These are phyloP conservation scores for Galerucella nymphaeae DNA, from an alignment of 2,888 invertebrate species.

Conservation along the genomic window DNA sequence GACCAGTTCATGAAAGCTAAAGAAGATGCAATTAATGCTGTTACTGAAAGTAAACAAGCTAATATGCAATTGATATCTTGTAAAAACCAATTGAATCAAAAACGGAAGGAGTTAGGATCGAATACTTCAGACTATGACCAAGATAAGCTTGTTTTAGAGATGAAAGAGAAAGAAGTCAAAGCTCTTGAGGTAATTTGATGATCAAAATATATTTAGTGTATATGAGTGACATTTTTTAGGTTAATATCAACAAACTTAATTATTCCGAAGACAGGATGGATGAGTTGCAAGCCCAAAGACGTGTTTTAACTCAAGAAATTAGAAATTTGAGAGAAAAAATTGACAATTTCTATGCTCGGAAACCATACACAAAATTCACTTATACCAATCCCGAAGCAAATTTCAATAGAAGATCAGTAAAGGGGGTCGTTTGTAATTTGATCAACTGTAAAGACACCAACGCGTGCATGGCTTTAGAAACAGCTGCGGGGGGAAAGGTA, in stretches of 20 bases:
- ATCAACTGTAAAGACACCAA: conserved; percentile 77
- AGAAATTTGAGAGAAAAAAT: conserved; percentile 68
- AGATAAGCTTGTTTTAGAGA: conserved; percentile 72
- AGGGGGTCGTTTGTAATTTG: conserved; percentile 84
- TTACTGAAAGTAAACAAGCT: conserved; percentile 82
- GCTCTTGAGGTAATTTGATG: conserved; percentile 66
- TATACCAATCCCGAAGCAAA: conserved; percentile 83
- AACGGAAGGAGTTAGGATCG: conserved; percentile 74
- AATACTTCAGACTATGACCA: conserved; percentile 75
- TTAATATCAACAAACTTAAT: conserved; percentile 64
- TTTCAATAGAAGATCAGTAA: conserved; percentile 75
- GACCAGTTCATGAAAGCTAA: conserved; percentile 89
- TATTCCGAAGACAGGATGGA: conserved; percentile 74
- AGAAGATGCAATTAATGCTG: conserved; percentile 78
- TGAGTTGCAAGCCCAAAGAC: conserved; percentile 67
- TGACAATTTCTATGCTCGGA: conserved; percentile 70
- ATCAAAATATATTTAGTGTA: background rate
- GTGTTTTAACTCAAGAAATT: conserved; percentile 69
- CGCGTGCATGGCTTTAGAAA: conserved; percentile 84
- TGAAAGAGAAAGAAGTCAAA: conserved; percentile 70
- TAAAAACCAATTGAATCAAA: conserved; percentile 71
- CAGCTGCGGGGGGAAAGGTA: conserved; percentile 87
- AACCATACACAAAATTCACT: conserved; percentile 73
- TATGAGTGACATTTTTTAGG: conserved; percentile 53
- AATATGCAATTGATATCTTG: conserved; percentile 79